Evolutionary conservation across 2,113 vertebrate genomes (phyloP).

Genomic region (Gymnobelideus leadbeateri): DNA sequence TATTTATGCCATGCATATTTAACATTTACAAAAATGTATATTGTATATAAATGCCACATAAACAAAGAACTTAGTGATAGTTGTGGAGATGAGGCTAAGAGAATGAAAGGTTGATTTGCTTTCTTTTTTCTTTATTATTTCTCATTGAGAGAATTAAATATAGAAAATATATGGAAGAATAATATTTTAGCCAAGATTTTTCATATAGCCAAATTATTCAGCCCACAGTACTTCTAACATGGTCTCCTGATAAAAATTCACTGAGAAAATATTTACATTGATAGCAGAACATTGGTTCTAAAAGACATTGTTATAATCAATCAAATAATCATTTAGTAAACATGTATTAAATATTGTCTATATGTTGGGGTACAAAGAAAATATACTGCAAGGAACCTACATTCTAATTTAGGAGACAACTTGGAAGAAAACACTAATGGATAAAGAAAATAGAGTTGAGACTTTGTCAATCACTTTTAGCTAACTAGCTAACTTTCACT

Average conservation of each 20-base stretch:
- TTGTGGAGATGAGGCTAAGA: not conserved
- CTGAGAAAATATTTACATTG: not conserved
- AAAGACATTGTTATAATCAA: not conserved
- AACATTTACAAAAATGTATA: not conserved
- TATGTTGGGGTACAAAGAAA: not conserved
- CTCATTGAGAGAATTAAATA: not conserved
- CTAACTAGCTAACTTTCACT: not conserved
- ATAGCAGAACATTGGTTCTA: not conserved
- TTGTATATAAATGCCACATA: not conserved
- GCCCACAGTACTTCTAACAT: not conserved
- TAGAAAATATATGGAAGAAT: not conserved
- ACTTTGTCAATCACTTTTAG: not conserved
- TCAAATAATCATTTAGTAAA: not conserved
- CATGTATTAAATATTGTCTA: not conserved
- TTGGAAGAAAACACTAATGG: not conserved
- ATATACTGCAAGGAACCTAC: not conserved
- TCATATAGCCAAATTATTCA: not conserved
- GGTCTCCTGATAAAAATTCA: not conserved
- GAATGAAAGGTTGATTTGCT: not conserved
- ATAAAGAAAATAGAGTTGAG: not conserved
- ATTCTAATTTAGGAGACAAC: not conserved
- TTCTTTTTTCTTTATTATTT: not conserved
- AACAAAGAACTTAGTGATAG: not conserved
- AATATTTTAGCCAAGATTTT: not conserved
- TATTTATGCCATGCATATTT: not conserved